phyloP scores from a whole-genome alignment of 2,113 vertebrate species.

The Mesitornis unicolor region DNA sequence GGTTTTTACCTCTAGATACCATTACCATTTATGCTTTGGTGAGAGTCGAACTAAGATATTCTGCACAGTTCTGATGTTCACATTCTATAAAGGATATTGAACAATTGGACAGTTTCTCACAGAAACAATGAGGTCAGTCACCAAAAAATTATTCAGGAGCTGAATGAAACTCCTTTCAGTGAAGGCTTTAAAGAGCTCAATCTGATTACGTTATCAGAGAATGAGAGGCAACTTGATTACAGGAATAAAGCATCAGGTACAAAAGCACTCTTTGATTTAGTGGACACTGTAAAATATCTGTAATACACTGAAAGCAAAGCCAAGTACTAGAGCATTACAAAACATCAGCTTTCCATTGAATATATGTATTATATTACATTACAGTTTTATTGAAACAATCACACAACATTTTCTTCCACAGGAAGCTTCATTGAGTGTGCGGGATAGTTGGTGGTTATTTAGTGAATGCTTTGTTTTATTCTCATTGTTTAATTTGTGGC shows the following conservation, averaged over 20 bases:
- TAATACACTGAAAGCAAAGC: not conserved
- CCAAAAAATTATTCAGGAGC: not conserved
- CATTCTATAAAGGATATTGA: not conserved
- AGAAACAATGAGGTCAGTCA: not conserved
- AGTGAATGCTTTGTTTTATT: not conserved
- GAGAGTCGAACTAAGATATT: not conserved
- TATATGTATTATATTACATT: not conserved
- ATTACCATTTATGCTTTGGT: not conserved
- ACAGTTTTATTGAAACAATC: not conserved
- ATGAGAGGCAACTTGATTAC: slow-evolving; percentile 13
- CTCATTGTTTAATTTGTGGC: not conserved
- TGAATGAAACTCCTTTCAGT: not conserved
- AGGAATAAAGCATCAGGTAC: slow-evolving; percentile 15
- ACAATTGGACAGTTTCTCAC: not conserved
- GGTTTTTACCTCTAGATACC: not conserved
- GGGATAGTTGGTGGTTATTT: not conserved
- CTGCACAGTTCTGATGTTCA: not conserved
- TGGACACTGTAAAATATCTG: not conserved
- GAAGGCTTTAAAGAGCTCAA: not conserved
- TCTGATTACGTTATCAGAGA: not conserved
- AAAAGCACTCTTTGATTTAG: slow-evolving; percentile 6
- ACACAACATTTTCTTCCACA: not conserved
- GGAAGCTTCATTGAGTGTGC: not conserved
- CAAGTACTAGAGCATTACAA: not conserved
- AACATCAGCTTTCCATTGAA: not conserved